A percentile compares a stretch with the other conserved stretches of the same genome.
Conservation (phyloP, 1,140 invertebrate species). For the Elysia chlorotica region DNA sequence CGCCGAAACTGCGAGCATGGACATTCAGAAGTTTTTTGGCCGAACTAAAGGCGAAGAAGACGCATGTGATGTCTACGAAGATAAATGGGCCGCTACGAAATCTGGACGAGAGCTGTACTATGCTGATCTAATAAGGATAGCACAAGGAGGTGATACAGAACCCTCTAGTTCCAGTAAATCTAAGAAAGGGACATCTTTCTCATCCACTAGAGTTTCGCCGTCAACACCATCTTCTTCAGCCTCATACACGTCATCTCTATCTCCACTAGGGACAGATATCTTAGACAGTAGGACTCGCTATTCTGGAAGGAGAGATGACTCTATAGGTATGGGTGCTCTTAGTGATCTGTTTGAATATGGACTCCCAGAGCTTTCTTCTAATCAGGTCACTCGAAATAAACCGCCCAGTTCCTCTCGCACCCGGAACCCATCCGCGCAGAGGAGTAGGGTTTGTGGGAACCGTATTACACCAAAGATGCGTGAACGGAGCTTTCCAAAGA, state of each 20-base stretch:
- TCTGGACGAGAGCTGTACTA: constrained; percentile 56
- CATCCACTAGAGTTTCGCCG: too few relatives aligned
- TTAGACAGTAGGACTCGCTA: constrained; percentile 15
- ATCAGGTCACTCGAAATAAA: constrained; percentile 37
- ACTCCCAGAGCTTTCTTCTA: constrained; percentile 33
- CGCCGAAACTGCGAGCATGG: constrained; percentile 49
- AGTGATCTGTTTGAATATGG: constrained; percentile 53
- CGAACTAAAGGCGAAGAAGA: constrained; percentile 52
- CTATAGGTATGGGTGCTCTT: constrained; percentile 47
- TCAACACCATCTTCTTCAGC: constrained; percentile 22
- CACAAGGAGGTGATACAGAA: constrained; percentile 46
- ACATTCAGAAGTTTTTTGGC: constrained; percentile 57
- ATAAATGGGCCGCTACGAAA: constrained; percentile 53
- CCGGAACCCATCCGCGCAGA: neutral
- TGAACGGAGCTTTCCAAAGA: too few relatives aligned
- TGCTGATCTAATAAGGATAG: constrained; percentile 51
- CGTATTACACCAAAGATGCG: too few relatives aligned
- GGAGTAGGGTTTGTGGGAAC: too few relatives aligned
- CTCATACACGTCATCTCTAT: constrained; percentile 19
- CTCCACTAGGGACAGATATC: constrained; percentile 15
- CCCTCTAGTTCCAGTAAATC: constrained; percentile 10
- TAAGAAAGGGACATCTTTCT: too few relatives aligned
- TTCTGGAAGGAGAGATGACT: constrained; percentile 31
- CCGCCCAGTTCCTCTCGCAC: constrained; percentile 8
- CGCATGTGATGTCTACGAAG: constrained; percentile 56